phyloP scores from a whole-genome alignment of 2,888 invertebrate species.

The Ormyrus thymus region DNA sequence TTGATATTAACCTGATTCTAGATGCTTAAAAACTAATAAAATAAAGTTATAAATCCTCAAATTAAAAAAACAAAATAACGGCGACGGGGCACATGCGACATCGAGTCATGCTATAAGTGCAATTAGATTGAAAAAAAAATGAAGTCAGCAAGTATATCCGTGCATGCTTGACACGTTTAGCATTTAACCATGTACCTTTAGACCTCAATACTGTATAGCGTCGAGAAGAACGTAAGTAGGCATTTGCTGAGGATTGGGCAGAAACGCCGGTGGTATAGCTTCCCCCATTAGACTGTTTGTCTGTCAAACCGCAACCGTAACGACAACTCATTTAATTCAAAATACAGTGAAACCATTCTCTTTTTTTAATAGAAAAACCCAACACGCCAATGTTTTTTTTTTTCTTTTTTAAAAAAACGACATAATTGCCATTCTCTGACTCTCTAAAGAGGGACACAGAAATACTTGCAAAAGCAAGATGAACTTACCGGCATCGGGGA shows the following conservation, averaged over 20 bases:
- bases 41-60: slow-evolving; percentile 24
- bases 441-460: slow-evolving; percentile 35
- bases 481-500: slow-evolving; percentile 73
- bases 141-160: slow-evolving; percentile 45
- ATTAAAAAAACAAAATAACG: slow-evolving; percentile 45
- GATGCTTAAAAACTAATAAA: slow-evolving; percentile 40
- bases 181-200: slow-evolving; percentile 73
- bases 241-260: slow-evolving; percentile 78
- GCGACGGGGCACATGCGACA: slow-evolving; percentile 50
- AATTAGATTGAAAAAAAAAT: slow-evolving; percentile 45
- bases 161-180: slow-evolving; percentile 61
- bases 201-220: slow-evolving; percentile 80
- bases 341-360: slow-evolving; percentile 52
- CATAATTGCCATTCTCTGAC: slow-evolving; percentile 35
- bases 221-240: slow-evolving; percentile 80
- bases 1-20: slow-evolving; percentile 32
- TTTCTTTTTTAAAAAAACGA: slow-evolving; percentile 45
- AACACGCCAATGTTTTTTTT: slow-evolving; percentile 27
- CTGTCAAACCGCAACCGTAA: slow-evolving; percentile 74
- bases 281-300: slow-evolving; percentile 75
- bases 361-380: slow-evolving; percentile 40
- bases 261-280: slow-evolving; percentile 76
- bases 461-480: slow-evolving; percentile 35
- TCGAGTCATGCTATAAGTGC: slow-evolving; percentile 57
- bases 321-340: slow-evolving; percentile 59